These are phyloP conservation scores for Machimus rusticus DNA, from an alignment of 2,888 invertebrate genomes.

Conservation along the genomic window DNA sequence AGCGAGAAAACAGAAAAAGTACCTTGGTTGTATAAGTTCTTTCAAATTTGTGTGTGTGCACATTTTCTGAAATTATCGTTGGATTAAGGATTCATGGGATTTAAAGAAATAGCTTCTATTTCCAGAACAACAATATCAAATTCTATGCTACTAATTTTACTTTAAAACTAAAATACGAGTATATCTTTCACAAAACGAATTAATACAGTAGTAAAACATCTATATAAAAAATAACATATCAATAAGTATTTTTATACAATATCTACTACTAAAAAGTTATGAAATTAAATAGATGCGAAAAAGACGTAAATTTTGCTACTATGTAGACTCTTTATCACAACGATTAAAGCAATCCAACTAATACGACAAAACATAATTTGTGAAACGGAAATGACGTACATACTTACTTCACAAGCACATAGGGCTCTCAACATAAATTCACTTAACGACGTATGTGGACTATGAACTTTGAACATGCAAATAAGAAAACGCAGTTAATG, in stretches of 20 bases:
- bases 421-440: background rate
- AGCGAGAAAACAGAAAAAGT: background rate
- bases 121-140: background rate
- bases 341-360: background rate
- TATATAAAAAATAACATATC: no score
- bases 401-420: background rate
- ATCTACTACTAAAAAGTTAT: no score
- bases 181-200: no score
- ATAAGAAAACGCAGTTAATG: background rate
- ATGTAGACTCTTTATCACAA: background rate
- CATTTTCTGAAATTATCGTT: background rate
- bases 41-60: background rate
- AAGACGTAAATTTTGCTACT: no score
- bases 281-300: no score
- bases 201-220: no score
- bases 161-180: background rate
- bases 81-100: background rate
- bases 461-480: background rate
- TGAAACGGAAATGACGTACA: background rate
- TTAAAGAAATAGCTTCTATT: background rate
- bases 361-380: background rate
- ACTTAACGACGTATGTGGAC: background rate
- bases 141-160: background rate
- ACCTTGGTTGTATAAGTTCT: background rate
- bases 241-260: no score